Conservation (phyloP, 2,888 invertebrate genomes). For the Macaria notata region DNA sequence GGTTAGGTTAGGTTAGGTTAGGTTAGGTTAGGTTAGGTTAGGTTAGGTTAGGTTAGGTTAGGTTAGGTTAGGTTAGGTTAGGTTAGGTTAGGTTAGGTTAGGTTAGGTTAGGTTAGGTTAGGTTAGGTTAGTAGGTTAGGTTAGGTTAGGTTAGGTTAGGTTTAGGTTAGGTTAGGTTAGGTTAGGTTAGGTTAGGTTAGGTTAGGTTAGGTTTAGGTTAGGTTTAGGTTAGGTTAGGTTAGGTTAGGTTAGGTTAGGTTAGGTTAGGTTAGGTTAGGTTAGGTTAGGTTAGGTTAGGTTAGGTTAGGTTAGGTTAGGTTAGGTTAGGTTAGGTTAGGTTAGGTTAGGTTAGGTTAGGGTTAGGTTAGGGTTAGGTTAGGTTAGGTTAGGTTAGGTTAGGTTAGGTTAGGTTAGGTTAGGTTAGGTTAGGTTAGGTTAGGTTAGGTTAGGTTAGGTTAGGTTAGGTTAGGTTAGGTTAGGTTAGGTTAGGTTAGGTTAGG, state of each 20-base stretch:
- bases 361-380: slow-evolving; percentile 24
- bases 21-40: slow-evolving; percentile 19
- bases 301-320: slow-evolving; percentile 20
- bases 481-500: no score
- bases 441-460: slow-evolving; percentile 31
- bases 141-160: slow-evolving; percentile 18
- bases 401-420: slow-evolving; percentile 32
- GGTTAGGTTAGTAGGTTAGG: slow-evolving; percentile 22
- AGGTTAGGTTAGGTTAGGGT: slow-evolving; percentile 18
- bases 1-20: slow-evolving; percentile 23
- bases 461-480: no score
- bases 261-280: slow-evolving; percentile 22
- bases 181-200: slow-evolving; percentile 27
- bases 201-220: slow-evolving; percentile 28
- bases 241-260: slow-evolving; percentile 25
- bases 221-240: slow-evolving; percentile 27
- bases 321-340: slow-evolving; percentile 17
- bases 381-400: slow-evolving; percentile 31
- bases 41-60: slow-evolving; percentile 20
- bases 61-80: slow-evolving; percentile 18
- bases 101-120: slow-evolving; percentile 24
- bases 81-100: slow-evolving; percentile 20
- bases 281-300: slow-evolving; percentile 18
- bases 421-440: slow-evolving; percentile 25
- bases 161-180: slow-evolving; percentile 15